phyloP scores from a whole-genome alignment of 2,888 invertebrate species.

The Cephus pygmeus region DNA sequence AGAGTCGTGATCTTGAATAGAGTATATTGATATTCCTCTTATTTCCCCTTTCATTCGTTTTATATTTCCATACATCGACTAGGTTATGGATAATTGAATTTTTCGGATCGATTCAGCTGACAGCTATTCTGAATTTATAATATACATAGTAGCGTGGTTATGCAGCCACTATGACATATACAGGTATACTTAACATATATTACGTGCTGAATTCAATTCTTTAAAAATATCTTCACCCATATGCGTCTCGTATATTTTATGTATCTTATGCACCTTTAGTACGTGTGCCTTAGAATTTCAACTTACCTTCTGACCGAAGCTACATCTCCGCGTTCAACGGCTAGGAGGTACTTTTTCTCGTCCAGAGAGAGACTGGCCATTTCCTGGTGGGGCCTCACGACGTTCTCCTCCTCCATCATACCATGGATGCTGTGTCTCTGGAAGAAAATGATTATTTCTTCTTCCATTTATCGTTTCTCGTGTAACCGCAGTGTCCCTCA shows the following conservation, averaged over 20 bases:
- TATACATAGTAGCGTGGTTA: neutral
- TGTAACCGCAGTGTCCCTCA: neutral
- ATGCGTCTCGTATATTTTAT: neutral
- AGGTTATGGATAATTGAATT: neutral
- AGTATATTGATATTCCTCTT: neutral
- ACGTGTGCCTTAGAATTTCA: neutral
- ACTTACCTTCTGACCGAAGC: constrained; percentile 85
- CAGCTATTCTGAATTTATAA: no score
- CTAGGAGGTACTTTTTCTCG: constrained; percentile 94
- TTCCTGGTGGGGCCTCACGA: constrained; percentile 89
- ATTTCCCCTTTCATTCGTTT: neutral
- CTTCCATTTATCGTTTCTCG: neutral
- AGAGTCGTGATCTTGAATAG: neutral
- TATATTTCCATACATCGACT: neutral
- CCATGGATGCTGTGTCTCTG: constrained; percentile 91
- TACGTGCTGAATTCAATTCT: neutral
- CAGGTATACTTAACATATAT: neutral
- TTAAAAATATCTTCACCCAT: neutral
- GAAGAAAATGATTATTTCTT: constrained; percentile 33
- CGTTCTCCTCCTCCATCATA: constrained; percentile 92
- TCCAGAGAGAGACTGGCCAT: constrained; percentile 84
- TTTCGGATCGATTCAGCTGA: neutral
- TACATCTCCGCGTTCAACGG: constrained; percentile 96
- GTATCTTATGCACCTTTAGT: neutral
- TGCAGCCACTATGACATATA: neutral